These are phyloP conservation scores for Drosophila cognata DNA, from an alignment of 2,888 invertebrate genomes.

Conservation along the genomic window DNA sequence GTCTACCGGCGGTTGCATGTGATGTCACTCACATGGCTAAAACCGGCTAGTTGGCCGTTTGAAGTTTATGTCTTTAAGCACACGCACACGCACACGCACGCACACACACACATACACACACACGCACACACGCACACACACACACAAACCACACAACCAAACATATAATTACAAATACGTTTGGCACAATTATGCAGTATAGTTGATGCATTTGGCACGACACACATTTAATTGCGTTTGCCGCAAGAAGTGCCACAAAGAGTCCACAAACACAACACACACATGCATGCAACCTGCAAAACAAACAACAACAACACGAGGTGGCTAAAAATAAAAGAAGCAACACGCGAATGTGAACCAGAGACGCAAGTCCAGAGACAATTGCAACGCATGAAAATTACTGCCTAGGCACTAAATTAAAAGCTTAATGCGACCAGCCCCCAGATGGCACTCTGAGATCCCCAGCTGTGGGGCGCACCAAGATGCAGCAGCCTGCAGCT, in stretches of 20 bases:
- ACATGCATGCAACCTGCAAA: constrained; percentile 23
- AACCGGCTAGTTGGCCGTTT: constrained; percentile 61
- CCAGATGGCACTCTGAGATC: constrained; percentile 1
- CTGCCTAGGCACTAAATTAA: constrained; percentile 67
- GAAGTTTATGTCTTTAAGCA: constrained; percentile 66
- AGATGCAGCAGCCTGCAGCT: constrained; percentile 7
- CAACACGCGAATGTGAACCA: constrained; percentile 51
- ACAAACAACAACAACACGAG: constrained; percentile 1
- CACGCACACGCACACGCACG: constrained; percentile 35
- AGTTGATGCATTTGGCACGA: constrained; percentile 57
- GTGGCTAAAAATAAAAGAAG: constrained; percentile 27
- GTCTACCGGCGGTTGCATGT: constrained; percentile 49
- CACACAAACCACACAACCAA: constrained; percentile 5
- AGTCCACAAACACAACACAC: constrained; percentile 8
- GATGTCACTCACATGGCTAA: constrained; percentile 73
- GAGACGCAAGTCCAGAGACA: constrained; percentile 27
- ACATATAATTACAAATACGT: constrained; percentile 77
- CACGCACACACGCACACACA: constrained; percentile 41
- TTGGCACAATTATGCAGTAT: constrained; percentile 80
- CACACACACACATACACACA: neutral
- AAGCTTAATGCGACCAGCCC: constrained; percentile 68
- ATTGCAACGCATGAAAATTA: constrained; percentile 66
- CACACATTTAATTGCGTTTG: constrained; percentile 79
- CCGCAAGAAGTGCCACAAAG: constrained; percentile 67
- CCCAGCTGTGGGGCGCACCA: neutral